A percentile compares a stretch with the other conserved stretches of the same genome.
phyloP scores from a whole-genome alignment of 2,888 invertebrate species.

The Sarcophaga caerulescens region DNA sequence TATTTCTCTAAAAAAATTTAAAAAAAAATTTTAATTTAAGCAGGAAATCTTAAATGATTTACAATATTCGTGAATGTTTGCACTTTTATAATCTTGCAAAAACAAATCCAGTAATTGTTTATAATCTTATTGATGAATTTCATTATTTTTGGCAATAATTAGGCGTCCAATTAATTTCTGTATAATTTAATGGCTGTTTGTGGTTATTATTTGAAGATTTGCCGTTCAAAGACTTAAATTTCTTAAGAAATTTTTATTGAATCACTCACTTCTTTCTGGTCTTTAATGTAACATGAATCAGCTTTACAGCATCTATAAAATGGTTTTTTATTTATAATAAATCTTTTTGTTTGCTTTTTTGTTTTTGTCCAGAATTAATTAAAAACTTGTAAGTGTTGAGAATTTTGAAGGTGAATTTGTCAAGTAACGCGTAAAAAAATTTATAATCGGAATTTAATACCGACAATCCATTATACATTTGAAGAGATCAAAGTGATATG shows the following conservation, averaged over 20 bases:
- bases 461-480: not conserved
- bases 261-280: not conserved
- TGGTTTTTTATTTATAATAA: not conserved
- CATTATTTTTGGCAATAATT: not conserved
- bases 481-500: not conserved
- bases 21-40: not conserved
- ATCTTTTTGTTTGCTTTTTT: not conserved
- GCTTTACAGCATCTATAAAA: not conserved
- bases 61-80: not conserved
- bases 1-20: not conserved
- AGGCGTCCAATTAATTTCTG: not conserved
- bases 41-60: not conserved
- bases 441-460: not conserved
- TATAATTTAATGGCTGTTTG: constrained; percentile 10
- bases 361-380: constrained; percentile 35
- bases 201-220: constrained; percentile 26
- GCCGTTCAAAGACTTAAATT: constrained; percentile 30
- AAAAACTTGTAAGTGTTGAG: constrained; percentile 28
- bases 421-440: not conserved
- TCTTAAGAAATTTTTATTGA: constrained; percentile 27
- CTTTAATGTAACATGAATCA: constrained; percentile 1
- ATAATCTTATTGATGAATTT: constrained; percentile 11
- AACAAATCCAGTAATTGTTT: constrained; percentile 4
- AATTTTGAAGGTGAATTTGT: constrained; percentile 9
- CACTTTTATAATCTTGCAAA: not conserved